Conservation (phyloP, 1,140 invertebrate genomes). For the Camponotus floridanus region DNA sequence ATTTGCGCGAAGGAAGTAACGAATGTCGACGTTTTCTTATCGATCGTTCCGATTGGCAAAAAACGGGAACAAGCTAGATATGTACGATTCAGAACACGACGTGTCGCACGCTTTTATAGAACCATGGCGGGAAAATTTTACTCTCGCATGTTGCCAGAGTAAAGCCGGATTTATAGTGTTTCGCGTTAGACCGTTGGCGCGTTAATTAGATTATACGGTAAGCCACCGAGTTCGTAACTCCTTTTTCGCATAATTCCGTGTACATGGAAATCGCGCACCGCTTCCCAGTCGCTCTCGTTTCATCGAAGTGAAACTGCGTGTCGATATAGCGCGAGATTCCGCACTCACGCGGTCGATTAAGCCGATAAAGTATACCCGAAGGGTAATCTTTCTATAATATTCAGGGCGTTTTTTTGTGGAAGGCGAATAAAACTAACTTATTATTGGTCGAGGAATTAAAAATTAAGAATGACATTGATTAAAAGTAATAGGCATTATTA, state of each 20-base stretch:
- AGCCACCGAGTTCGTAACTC: constrained; percentile 29
- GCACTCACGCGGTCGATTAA: constrained; percentile 11
- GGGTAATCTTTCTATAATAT: neutral
- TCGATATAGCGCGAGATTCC: constrained; percentile 16
- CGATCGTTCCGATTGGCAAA: neutral
- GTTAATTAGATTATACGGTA: constrained; percentile 51
- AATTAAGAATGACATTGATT: neutral
- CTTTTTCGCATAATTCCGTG: constrained; percentile 34
- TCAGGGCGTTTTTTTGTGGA: neutral
- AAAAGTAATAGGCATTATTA: neutral
- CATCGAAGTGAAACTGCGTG: constrained; percentile 39
- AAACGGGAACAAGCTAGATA: neutral
- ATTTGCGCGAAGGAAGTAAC: neutral
- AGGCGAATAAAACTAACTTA: neutral
- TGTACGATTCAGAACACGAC: neutral
- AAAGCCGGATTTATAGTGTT: constrained; percentile 27
- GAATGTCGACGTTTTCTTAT: neutral
- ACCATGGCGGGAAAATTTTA: constrained; percentile 5
- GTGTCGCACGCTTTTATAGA: neutral
- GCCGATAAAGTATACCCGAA: neutral
- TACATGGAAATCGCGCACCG: constrained; percentile 23
- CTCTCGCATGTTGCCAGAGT: neutral
- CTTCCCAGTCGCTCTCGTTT: constrained; percentile 54
- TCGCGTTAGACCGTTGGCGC: neutral
- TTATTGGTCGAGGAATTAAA: neutral